Evolutionary conservation across 1,140 invertebrate genomes (phyloP), one percentile per base, ranked within the genome.

Genomic region (Leptonema lineaticorne): DNA sequence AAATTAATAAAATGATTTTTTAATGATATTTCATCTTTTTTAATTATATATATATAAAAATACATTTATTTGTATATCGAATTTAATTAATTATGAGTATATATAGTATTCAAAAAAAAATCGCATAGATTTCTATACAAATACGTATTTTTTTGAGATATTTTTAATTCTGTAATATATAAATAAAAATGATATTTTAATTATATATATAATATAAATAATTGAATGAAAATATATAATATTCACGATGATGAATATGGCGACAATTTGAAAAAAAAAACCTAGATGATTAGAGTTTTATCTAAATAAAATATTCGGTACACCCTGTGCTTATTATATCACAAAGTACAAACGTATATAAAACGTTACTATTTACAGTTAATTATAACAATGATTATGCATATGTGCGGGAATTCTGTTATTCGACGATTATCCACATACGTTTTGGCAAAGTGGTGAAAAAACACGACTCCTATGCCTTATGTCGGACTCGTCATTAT

Each of bases 341-440:
- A 33, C 5, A 33, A 6, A 6, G 11, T 11, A 33, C 30, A 33
- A 5, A 33, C 11, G 30, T 33, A 16, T 16, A 16, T n/a, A 45
- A 45, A 53, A 26, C 20, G 50, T 4, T 24, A 5, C 8, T 26
- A 53, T 53, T 53, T 53, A 53, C 50, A 53, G 50, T 53, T 53
- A 53, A 53, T 53, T 24, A 24, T 11, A 26, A 53, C 50, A 53
- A 53, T 53, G 50, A 53, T 26, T 53, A 7, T 53, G 50, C 50
- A 53, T 53, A 24, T 53, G 2, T 26, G 22, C 2, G 11, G 4
- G 50, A 5, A 53, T 53, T 26, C 0, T 24, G 50, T 22, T 53
- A 7, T 53, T 11, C 20, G 22, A 53, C 37, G 37, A 41, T 33
- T 33, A 33, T 33, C 11, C 11, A 33, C 30, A 33, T 6, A 6